A percentile compares a stretch with the other conserved stretches of the same genome.
These are phyloP conservation scores for Pachyseris speciosa DNA, from an alignment of 64 coral and sea anemone genomes.

Conservation along the genomic window DNA sequence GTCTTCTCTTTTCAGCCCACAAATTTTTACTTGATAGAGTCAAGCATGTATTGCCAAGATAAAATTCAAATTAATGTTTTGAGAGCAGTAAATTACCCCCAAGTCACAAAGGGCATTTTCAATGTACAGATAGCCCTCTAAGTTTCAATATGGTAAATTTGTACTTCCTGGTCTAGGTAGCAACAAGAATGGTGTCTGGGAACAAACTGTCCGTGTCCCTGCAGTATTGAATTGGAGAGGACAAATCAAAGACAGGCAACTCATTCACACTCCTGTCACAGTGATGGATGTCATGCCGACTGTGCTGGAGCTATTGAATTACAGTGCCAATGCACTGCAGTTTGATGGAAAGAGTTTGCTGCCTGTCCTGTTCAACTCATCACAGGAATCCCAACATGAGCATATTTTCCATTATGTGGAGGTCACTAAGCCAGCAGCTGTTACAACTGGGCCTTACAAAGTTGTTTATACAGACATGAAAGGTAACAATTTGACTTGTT, in stretches of 20 bases:
- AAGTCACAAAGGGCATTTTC: too few relatives aligned
- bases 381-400: slow-evolving; percentile 59
- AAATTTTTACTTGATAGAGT: too few relatives aligned
- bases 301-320: slow-evolving; percentile 67
- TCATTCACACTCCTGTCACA: slow-evolving; percentile 68
- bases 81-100: too few relatives aligned
- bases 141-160: too few relatives aligned
- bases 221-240: slow-evolving; percentile 80
- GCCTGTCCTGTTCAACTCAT: slow-evolving; percentile 61
- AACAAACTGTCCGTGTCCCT: slow-evolving; percentile 71
- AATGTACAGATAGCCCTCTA: too few relatives aligned
- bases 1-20: too few relatives aligned
- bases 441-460: slow-evolving; percentile 73
- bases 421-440: slow-evolving; percentile 75
- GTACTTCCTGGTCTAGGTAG: neutral
- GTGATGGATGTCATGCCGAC: slow-evolving; percentile 86
- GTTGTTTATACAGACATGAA: slow-evolving; percentile 54
- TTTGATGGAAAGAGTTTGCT: slow-evolving; percentile 80
- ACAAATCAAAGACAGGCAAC: slow-evolving; percentile 6
- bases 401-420: slow-evolving; percentile 88
- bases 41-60: too few relatives aligned
- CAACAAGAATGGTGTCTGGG: slow-evolving; percentile 56
- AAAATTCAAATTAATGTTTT: too few relatives aligned
- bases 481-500: too few relatives aligned
- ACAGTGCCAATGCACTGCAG: slow-evolving; percentile 14